These are phyloP conservation scores for Pterocles orientalis DNA, from an alignment of 2,113 vertebrate genomes.

Conservation along the genomic window DNA sequence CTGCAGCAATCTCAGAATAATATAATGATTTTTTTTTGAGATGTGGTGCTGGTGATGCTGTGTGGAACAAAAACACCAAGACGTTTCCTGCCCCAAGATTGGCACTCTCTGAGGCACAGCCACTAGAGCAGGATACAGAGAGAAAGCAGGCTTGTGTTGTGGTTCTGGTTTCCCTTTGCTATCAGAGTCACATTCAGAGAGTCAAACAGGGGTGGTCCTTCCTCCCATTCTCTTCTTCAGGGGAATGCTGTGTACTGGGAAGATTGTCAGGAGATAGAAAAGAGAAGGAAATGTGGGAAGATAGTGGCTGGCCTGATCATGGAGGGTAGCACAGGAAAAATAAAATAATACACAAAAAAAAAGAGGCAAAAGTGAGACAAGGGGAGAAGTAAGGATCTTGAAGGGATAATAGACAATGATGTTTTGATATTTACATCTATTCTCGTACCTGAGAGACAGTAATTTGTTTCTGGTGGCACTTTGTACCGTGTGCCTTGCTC, in stretches of 20 bases:
- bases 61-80: background rate
- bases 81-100: background rate
- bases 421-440: background rate
- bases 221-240: background rate
- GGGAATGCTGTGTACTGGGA: background rate
- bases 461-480: background rate
- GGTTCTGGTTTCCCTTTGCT: background rate
- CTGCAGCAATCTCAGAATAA: background rate
- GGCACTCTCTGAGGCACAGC: background rate
- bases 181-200: fast-evolving
- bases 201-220: background rate
- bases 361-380: background rate
- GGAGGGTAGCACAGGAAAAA: background rate
- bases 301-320: background rate
- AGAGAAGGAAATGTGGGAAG: background rate
- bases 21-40: background rate
- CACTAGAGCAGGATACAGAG: background rate
- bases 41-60: background rate
- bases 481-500: background rate
- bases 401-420: background rate
- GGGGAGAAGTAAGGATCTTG: background rate
- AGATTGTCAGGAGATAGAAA: background rate
- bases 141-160: background rate
- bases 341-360: background rate
- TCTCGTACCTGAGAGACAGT: background rate